These are phyloP conservation scores for Catagonus wagneri DNA, from an alignment of 2,113 vertebrate species.

Conservation along the genomic window DNA sequence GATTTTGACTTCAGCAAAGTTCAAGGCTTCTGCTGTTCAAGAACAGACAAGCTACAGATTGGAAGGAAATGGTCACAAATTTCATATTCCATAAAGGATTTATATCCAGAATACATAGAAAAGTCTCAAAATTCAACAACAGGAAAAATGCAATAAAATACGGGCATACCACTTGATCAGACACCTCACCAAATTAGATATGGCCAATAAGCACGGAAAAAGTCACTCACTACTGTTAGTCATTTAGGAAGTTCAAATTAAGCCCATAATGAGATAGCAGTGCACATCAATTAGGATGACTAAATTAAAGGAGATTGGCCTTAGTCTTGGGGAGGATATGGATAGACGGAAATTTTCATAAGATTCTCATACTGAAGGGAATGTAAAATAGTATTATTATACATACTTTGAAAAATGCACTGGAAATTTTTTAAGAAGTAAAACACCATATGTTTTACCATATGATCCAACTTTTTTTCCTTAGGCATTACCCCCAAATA, in stretches of 20 bases:
- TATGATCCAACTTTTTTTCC: neutral
- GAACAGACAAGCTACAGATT: neutral
- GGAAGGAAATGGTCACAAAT: neutral
- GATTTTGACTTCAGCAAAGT: neutral
- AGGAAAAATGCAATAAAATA: neutral
- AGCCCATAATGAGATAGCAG: neutral
- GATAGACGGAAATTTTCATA: neutral
- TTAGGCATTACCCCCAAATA: neutral
- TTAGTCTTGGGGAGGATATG: neutral
- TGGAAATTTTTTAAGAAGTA: neutral
- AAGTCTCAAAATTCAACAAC: neutral
- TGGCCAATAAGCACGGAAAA: neutral
- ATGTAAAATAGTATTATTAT: neutral
- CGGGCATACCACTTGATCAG: neutral
- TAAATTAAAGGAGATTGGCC: neutral
- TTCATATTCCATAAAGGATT: neutral
- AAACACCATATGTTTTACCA: neutral
- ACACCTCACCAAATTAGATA: neutral
- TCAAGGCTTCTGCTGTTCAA: neutral
- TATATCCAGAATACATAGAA: neutral
- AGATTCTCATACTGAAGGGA: neutral
- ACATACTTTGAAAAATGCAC: neutral
- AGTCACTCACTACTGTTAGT: neutral
- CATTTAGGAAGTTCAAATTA: neutral
- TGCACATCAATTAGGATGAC: neutral